phyloP scores from a whole-genome alignment of 1,140 invertebrate species.

The Caenorhabditis brenneri region DNA sequence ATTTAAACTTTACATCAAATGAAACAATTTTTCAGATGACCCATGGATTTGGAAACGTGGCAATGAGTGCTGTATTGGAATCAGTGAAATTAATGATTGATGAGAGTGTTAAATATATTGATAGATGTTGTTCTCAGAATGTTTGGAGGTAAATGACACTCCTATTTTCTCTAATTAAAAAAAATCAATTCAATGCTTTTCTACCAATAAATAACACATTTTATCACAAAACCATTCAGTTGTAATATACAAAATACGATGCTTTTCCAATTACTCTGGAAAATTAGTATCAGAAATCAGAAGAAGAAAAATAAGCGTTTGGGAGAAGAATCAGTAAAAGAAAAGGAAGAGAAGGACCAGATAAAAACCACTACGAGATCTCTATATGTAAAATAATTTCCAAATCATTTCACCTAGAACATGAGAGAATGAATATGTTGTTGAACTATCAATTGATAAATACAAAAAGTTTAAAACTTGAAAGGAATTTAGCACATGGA shows the following conservation, averaged over 20 bases:
- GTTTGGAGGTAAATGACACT: slow-evolving; percentile 1
- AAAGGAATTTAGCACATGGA: slow-evolving; percentile 15
- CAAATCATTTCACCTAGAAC: slow-evolving; percentile 21
- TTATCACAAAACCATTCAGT: slow-evolving; percentile 22
- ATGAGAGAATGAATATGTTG: neutral
- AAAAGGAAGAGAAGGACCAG: neutral
- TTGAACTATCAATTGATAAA: slow-evolving; percentile 6
- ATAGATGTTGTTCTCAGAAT: slow-evolving; percentile 43
- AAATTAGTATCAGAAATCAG: neutral
- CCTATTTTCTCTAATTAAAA: neutral
- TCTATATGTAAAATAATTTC: slow-evolving; percentile 8
- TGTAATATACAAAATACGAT: slow-evolving; percentile 35
- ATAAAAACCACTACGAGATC: slow-evolving; percentile 21
- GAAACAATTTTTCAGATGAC: slow-evolving; percentile 39
- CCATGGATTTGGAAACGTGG: slow-evolving; percentile 48
- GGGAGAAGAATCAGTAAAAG: neutral
- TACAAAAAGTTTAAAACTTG: slow-evolving; percentile 23
- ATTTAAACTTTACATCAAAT: neutral
- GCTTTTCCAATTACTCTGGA: slow-evolving; percentile 22
- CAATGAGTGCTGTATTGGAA: slow-evolving; percentile 41
- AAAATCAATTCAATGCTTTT: neutral
- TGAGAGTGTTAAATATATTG: slow-evolving; percentile 51
- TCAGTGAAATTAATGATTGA: slow-evolving; percentile 33
- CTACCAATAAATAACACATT: neutral
- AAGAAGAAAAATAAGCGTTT: neutral